phyloP scores from a whole-genome alignment of 2,797 vertebrate species.

The Vultur gryphus region DNA sequence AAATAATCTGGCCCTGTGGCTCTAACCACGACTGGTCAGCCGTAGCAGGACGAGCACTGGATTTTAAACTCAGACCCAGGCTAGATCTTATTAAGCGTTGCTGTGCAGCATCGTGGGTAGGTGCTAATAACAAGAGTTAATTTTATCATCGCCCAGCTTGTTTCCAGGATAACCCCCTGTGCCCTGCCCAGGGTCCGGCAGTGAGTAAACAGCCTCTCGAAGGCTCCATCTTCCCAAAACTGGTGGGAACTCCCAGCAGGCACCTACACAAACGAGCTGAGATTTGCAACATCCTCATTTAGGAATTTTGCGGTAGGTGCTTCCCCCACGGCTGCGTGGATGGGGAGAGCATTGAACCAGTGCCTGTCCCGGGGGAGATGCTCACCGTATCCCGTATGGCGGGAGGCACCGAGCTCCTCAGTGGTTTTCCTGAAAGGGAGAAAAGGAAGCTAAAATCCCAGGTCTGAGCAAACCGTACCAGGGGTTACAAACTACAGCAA shows the following conservation, averaged over 20 bases:
- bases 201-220: neutral
- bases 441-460: neutral
- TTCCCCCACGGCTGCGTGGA: accelerated
- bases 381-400: neutral
- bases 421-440: constrained; percentile 24
- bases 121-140: neutral
- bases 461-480: neutral
- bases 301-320: too few relatives aligned
- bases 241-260: accelerated
- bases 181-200: neutral
- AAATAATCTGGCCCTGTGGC: neutral
- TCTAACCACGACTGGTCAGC: neutral
- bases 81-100: accelerated
- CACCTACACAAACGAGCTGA: accelerated
- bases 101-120: accelerated
- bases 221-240: neutral
- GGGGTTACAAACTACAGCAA: neutral
- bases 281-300: neutral
- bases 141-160: neutral
- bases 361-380: neutral
- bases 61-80: neutral
- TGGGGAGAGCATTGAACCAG: accelerated
- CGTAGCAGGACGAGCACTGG: neutral
- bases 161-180: neutral
- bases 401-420: accelerated